phyloP scores from a whole-genome alignment of 1,140 invertebrate genomes.

The Cydia amplana region DNA sequence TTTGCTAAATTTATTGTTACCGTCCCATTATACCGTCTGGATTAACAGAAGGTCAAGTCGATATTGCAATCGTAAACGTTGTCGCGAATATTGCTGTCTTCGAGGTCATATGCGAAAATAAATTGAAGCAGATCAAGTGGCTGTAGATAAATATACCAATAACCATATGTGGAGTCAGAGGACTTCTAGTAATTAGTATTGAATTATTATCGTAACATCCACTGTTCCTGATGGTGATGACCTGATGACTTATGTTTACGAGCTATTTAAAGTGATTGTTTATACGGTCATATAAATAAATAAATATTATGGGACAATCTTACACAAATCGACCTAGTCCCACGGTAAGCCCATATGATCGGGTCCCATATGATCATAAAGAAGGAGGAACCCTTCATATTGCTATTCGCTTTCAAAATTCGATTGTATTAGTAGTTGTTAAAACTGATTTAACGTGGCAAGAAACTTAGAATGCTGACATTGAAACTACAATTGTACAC shows the following conservation, averaged over 20 bases:
- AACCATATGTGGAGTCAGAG: background rate
- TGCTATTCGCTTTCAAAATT: too few relatives aligned
- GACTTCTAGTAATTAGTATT: background rate
- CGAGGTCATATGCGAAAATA: constrained; percentile 23
- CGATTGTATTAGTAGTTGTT: background rate
- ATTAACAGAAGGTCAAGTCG: constrained; percentile 48
- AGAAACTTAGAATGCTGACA: constrained; percentile 10
- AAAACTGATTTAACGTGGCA: background rate
- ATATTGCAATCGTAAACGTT: constrained; percentile 38
- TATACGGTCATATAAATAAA: too few relatives aligned
- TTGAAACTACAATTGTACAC: background rate
- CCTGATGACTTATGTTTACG: too few relatives aligned
- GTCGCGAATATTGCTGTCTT: constrained; percentile 28
- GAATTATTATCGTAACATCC: too few relatives aligned
- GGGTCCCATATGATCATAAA: too few relatives aligned
- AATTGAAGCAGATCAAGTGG: background rate
- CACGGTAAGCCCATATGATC: too few relatives aligned
- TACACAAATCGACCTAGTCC: too few relatives aligned
- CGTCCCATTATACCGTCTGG: constrained; percentile 37
- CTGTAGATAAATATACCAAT: background rate
- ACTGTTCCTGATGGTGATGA: too few relatives aligned
- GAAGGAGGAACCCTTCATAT: too few relatives aligned
- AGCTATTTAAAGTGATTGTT: too few relatives aligned
- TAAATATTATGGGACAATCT: too few relatives aligned
- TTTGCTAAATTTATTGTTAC: constrained; percentile 35